Evolutionary conservation across 2,888 invertebrate genomes (phyloP), one percentile per base, ranked within the genome.

Genomic region (Drosophila paranaensis): DNA sequence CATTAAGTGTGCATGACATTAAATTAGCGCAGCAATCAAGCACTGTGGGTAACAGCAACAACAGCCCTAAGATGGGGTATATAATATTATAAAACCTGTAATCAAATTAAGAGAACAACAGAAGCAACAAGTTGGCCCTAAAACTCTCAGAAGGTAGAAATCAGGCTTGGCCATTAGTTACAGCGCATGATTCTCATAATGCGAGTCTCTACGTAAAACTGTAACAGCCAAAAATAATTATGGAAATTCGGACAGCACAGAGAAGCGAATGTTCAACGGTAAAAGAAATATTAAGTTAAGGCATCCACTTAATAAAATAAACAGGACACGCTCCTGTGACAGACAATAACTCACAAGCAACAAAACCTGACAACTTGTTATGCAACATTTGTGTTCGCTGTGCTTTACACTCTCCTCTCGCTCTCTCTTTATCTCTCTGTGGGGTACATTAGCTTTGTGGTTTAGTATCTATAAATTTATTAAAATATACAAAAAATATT

Each of bases 11-110:
- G 83, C 80, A 81, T 77, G 88, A 85, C 74, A 84, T 77, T 76
- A 88, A 89, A 86, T 85, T 87, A 85, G 88, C 76, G 79, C 81
- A 65, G 74, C 79, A 76, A 78, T 82, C 85, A 74, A 76, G 68
- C 65, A 62, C 66, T 43, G 27, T 42, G 46, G 33, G 40, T 10
- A 45, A 56, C 48, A 62, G 11, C 25, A 14, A 61, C 30, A 46
- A 48, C 2, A 74, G 42, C 40, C 37, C 42, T 16, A 30, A 63
- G 42, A 20, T 1, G 45, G 48, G 33, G 20, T 55, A 16, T 40
- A 69, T 57, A 71, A 51, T 51, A 65, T 69, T 81, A 74, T 74
- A 79, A 68, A 69, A 65, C 55, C 82, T 69, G 74, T 86, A 86
- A 86, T 89, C 75, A 89, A 88, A 89, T 86, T 79, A 87, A 69